Base-by-base conservation (phyloP, 1,140 invertebrate species). In the Dreissena polymorpha region DNA sequence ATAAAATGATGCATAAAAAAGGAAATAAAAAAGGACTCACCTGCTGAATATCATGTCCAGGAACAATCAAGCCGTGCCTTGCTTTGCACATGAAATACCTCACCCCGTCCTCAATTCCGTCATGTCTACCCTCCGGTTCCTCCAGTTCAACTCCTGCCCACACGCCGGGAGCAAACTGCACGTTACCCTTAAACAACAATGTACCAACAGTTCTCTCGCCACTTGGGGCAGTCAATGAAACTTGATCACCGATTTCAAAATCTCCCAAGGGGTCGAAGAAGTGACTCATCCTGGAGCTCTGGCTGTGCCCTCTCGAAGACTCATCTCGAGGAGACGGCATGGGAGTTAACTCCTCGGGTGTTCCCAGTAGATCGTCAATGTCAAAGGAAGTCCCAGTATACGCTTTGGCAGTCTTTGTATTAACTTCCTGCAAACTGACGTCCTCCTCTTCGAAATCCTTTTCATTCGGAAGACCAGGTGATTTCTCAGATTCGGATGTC, bases 91-190 rank as follows among this genome's bases (percentile, higher is more conserved):
- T 88, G 80, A 94, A 94, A 82, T 94, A 94, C 14, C 89, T 80
- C 21, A 90, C 86, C 8, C 92, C 93, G 72, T 93, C 91, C 39
- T 94, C 90, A 13, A 84, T 88, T 1, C 94, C 94, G 88, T 94
- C 92, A 86, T 93, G 93, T 75, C 93, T 93, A 10, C 94, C 94
- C 27, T 93, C 87, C 10, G 93, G 90, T 57, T 88, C 80, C 71
- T 94, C 94, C 64, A 94, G 86, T 87, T 94, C 93, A 16, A 94
- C 92, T 8, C 94, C 94, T 72, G 92, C 93, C 93, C 93, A 94
- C 55, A 93, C 80, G 14, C 98, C 98, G 13, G 95, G 89, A 12
- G 97, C 97, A 93, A 99, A 99, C 74, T 97, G 95, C n/a, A 97
- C 97, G 39, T 94, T 93, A n/a, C 98, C 98, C 85, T 97, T 94